Percentiles rank a stretch among this genome's conserved stretches.
Evolutionary conservation across 2,888 invertebrate genomes (phyloP).

Genomic region (Caenorhabditis japonica): DNA sequence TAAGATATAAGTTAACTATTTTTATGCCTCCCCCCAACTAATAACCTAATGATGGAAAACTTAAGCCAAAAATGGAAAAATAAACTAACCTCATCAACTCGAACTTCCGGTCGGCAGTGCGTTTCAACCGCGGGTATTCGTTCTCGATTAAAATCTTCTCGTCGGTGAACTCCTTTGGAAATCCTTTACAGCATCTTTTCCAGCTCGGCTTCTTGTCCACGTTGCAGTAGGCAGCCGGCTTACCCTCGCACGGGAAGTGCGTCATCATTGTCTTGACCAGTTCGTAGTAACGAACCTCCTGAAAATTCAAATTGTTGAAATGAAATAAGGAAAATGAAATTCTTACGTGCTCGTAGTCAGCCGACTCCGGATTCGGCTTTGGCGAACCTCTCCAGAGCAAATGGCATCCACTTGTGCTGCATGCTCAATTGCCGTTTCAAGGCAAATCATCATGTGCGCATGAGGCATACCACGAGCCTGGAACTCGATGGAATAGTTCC

Average conservation of each 20-base stretch:
- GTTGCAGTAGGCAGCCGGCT: constrained; percentile 17
- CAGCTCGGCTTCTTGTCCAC: constrained; percentile 9
- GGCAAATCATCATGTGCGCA: constrained; percentile 11
- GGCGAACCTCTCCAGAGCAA: constrained; percentile 6
- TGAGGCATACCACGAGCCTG: constrained; percentile 38
- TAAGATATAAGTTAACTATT: too few relatives aligned
- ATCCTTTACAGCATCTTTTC: constrained; percentile 12
- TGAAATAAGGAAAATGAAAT: neutral
- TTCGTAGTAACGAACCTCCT: neutral
- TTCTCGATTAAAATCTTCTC: neutral
- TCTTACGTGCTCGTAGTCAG: neutral
- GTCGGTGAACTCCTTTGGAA: neutral
- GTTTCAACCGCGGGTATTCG: neutral
- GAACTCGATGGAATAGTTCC: constrained; percentile 18
- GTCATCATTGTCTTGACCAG: constrained; percentile 20
- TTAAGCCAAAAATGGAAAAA: neutral
- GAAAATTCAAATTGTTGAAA: neutral
- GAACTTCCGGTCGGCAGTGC: neutral
- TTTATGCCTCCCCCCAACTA: too few relatives aligned
- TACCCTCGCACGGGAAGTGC: constrained; percentile 14
- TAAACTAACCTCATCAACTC: too few relatives aligned
- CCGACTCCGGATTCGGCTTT: too few relatives aligned
- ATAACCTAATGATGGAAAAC: neutral
- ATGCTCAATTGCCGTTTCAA: constrained; percentile 9
- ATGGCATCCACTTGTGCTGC: constrained; percentile 15